Conservation (phyloP, 2,888 invertebrate species). For the Argyresthia albistria region DNA sequence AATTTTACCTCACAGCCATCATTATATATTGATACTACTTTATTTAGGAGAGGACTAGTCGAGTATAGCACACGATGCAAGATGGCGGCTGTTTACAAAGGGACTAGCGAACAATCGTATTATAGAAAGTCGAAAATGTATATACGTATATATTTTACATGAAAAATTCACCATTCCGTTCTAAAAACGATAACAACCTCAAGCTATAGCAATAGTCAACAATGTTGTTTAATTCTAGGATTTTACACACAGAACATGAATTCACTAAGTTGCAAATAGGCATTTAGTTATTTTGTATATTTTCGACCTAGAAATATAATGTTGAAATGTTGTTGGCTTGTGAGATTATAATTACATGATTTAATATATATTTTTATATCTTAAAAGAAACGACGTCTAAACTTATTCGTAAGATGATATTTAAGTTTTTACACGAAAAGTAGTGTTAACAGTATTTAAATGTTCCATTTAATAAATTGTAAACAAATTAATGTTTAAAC, state of each 20-base stretch:
- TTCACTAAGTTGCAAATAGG: constrained; percentile 41
- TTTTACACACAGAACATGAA: constrained; percentile 62
- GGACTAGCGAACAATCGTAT: constrained; percentile 64
- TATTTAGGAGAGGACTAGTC: constrained; percentile 66
- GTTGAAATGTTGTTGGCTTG: not conserved
- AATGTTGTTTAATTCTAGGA: constrained; percentile 65
- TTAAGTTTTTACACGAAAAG: not conserved
- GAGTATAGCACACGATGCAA: constrained; percentile 45
- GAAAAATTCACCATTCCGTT: constrained; percentile 66
- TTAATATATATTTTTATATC: not conserved
- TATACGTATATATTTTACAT: constrained; percentile 45
- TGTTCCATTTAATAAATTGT: not conserved
- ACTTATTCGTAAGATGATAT: not conserved
- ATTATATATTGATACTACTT: constrained; percentile 71
- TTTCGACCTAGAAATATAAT: not conserved
- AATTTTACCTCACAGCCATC: constrained; percentile 72
- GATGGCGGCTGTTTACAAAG: constrained; percentile 66
- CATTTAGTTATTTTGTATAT: constrained; percentile 10
- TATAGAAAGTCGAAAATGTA: constrained; percentile 21
- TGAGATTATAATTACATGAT: not conserved
- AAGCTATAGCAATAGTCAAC: constrained; percentile 73
- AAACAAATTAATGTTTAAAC: constrained; percentile 1
- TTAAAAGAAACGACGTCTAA: not conserved
- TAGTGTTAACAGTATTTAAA: not conserved
- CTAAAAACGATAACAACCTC: constrained; percentile 72